These are phyloP conservation scores for Hyperopisus bebe DNA, from an alignment of 2,113 vertebrate genomes.

Conservation along the genomic window DNA sequence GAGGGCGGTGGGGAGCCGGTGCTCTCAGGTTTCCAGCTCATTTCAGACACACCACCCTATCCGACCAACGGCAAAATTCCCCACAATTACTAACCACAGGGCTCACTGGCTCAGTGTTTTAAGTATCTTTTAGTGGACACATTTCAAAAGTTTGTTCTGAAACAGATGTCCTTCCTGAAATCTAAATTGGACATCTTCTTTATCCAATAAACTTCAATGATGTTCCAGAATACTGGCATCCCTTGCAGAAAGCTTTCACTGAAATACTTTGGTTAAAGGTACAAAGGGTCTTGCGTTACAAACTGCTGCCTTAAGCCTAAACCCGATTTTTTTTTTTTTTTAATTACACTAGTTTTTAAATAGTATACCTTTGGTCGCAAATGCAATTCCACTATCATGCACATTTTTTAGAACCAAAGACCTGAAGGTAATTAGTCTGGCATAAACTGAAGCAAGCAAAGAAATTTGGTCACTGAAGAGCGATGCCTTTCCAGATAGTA, in stretches of 20 bases:
- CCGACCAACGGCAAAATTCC: slow-evolving; percentile 52
- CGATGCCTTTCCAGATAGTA: not conserved
- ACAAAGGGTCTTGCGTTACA: not conserved
- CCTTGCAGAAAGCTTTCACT: not conserved
- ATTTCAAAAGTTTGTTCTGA: slow-evolving; percentile 39
- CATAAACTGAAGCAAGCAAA: not conserved
- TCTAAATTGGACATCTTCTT: not conserved
- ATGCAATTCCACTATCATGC: not conserved
- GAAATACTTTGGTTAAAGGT: not conserved
- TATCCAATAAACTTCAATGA: not conserved
- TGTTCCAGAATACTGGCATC: not conserved
- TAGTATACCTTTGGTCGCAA: not conserved
- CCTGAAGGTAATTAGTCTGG: not conserved
- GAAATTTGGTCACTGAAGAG: not conserved
- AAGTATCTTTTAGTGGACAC: slow-evolving; percentile 48
- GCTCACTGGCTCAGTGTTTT: slow-evolving; percentile 48
- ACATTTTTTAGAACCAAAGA: not conserved
- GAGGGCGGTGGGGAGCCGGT: not conserved
- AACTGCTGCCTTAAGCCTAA: not conserved
- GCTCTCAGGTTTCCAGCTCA: slow-evolving; percentile 53
- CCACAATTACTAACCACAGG: slow-evolving; percentile 49
- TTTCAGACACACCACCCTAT: slow-evolving; percentile 41
- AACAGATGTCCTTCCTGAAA: not conserved
- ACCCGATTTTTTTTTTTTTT: not conserved
- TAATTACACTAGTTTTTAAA: not conserved